Base-by-base conservation (phyloP, 2,888 invertebrate species). In the Lutraria lutraria region DNA sequence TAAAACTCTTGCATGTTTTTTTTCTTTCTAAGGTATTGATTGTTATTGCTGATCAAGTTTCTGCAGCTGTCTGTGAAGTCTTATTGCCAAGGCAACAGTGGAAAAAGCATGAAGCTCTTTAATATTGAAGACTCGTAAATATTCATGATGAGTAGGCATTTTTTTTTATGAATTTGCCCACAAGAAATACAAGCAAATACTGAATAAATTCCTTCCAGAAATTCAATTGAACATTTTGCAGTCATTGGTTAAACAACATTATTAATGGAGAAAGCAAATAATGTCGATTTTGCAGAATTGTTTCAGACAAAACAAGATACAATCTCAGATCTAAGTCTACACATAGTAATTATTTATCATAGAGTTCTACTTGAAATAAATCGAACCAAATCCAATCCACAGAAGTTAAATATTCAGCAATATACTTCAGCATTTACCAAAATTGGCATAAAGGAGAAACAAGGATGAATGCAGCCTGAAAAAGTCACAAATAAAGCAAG, bases 201-300 rank as follows among this genome's bases (percentile, higher is more conserved):
- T 68, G 25, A 25, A 25, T 63, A 63, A 25, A 68, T 25, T 68
- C 25, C 63, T 25, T 25, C 12, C 25, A 68, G 63, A 25, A 25
- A 12, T 68, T 68, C 63, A 68, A 68, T 68, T 25, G 25, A 68
- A 68, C 63, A 68, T 13, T 21, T 19, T n/a, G 60, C 60, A 60
- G 60, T 68, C 63, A 68, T 68, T 68, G 63, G 25, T 68, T 68
- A 68, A 68, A 68, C 63, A 68, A 25, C 63, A 68, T 68, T 68
- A 68, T 68, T 68, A n/a, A 68, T 68, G 63, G 25, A 25, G 12
- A n/a, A 43, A 43, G n/a, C 25, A n/a, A 68, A n/a, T n/a, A n/a
- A 68, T 68, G 63, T 68, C 25, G 43, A 43, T 43, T 43, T 68
- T 68, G 10, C 63, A 68, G 8, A 10, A 25, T 0, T 25, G 25